phyloP scores from a whole-genome alignment of 2,888 invertebrate genomes.

The Acanthosoma haemorrhoidale region DNA sequence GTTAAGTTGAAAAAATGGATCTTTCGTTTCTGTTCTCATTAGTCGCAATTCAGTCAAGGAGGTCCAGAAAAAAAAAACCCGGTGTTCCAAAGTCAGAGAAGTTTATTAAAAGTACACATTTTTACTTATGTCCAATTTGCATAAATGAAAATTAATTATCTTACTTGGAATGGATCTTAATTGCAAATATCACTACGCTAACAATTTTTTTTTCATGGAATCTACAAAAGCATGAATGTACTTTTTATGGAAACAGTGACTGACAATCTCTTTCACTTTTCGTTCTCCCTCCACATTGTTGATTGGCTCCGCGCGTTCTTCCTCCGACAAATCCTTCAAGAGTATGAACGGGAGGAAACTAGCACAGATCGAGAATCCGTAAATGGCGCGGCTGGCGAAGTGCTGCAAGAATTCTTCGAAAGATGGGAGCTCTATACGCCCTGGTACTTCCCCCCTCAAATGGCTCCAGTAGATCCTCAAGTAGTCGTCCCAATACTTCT shows the following conservation, averaged over 20 bases:
- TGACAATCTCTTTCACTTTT: constrained; percentile 33
- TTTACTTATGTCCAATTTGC: no score
- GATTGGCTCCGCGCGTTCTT: constrained; percentile 11
- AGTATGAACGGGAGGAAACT: constrained; percentile 35
- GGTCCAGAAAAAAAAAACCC: no score
- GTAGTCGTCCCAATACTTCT: constrained; percentile 42
- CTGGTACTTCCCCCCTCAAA: constrained; percentile 26
- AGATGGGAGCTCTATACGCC: constrained; percentile 12
- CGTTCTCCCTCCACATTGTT: constrained; percentile 28
- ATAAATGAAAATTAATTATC: no score
- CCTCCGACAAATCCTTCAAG: constrained; percentile 8
- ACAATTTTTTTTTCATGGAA: neutral
- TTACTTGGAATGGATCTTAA: no score
- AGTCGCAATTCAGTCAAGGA: no score
- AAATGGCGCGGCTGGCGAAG: constrained; percentile 32
- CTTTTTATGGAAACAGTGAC: constrained; percentile 40
- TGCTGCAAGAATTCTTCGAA: constrained; percentile 30
- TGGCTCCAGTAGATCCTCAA: constrained; percentile 42
- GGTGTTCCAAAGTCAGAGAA: no score
- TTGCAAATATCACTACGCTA: no score
- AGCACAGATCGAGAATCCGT: constrained; percentile 32
- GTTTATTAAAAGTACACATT: no score
- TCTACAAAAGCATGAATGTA: constrained; percentile 36
- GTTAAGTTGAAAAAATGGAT: no score
- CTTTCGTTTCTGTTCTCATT: no score